These are phyloP conservation scores for Epizoanthus stellaris DNA, from an alignment of 92 coral and sea anemone species.

Conservation along the genomic window DNA sequence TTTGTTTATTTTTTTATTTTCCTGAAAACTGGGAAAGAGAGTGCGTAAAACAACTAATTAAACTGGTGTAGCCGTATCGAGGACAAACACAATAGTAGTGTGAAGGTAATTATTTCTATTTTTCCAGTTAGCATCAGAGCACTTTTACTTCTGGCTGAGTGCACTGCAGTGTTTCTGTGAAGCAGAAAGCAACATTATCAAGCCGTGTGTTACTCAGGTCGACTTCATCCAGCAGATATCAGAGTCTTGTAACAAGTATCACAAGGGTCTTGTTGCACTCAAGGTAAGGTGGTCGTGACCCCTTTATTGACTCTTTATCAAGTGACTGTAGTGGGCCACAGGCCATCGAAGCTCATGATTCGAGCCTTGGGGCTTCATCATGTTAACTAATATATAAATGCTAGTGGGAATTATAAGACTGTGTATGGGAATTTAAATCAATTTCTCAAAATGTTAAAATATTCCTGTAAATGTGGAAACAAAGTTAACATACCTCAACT, in stretches of 20 bases:
- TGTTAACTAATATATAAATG: too few species aligned
- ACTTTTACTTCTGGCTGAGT: slow-evolving; percentile 87
- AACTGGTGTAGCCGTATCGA: too few species aligned
- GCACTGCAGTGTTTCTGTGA: slow-evolving; percentile 92
- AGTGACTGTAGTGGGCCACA: not conserved
- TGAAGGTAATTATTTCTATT: not conserved
- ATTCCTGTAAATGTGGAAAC: too few species aligned
- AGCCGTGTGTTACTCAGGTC: slow-evolving; percentile 68
- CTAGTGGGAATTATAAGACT: too few species aligned
- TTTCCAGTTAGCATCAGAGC: slow-evolving; percentile 91
- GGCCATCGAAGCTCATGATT: too few species aligned
- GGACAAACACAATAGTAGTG: not conserved
- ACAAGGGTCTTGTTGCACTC: slow-evolving; percentile 88
- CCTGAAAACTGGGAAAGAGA: too few species aligned
- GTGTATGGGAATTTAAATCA: too few species aligned
- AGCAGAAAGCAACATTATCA: slow-evolving; percentile 76
- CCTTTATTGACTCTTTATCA: not conserved
- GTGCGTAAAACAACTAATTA: too few species aligned
- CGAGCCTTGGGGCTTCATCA: too few species aligned
- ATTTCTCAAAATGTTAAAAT: not conserved
- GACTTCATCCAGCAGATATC: slow-evolving; percentile 80
- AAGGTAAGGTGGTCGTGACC: slow-evolving; percentile 60
- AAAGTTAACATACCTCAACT: not conserved
- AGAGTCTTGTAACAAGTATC: slow-evolving; percentile 84
- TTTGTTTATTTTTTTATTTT: too few species aligned